Conservation (phyloP, 2,888 invertebrate genomes). For the Ashinkailepas kermadecensis region DNA sequence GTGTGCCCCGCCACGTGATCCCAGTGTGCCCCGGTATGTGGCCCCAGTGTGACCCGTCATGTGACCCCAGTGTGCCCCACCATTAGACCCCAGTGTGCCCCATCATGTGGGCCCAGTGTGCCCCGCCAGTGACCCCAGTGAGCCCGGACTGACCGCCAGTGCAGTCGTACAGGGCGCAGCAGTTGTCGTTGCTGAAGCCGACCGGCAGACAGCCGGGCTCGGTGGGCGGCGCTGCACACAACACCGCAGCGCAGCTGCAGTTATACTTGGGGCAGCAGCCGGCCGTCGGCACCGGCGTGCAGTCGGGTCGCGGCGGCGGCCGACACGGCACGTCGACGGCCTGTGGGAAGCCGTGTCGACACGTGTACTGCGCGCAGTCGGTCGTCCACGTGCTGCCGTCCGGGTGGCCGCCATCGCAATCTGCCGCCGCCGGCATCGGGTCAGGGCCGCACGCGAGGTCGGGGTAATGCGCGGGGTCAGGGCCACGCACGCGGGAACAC, state of each 20-base stretch:
- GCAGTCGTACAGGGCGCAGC: neutral
- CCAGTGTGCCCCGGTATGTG: too few relatives aligned
- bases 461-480: too few relatives aligned
- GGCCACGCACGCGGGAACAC: neutral
- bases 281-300: neutral
- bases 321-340: neutral
- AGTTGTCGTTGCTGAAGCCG: neutral
- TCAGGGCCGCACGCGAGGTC: too few relatives aligned
- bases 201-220: neutral
- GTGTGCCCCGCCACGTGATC: too few relatives aligned
- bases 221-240: neutral
- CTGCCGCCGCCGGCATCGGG: neutral
- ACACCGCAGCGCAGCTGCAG: neutral
- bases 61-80: too few relatives aligned
- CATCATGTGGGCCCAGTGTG: too few relatives aligned
- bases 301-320: neutral
- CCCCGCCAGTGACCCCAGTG: neutral
- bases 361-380: neutral
- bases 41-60: too few relatives aligned
- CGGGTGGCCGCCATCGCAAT: neutral
- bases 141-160: neutral
- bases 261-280: neutral
- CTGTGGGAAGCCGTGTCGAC: neutral
- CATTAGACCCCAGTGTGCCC: too few relatives aligned
- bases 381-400: neutral